A percentile compares a stretch with the other conserved stretches of the same genome.
Conservation (phyloP, 2,888 invertebrate genomes). For the Drepanosiphum platanoidis region DNA sequence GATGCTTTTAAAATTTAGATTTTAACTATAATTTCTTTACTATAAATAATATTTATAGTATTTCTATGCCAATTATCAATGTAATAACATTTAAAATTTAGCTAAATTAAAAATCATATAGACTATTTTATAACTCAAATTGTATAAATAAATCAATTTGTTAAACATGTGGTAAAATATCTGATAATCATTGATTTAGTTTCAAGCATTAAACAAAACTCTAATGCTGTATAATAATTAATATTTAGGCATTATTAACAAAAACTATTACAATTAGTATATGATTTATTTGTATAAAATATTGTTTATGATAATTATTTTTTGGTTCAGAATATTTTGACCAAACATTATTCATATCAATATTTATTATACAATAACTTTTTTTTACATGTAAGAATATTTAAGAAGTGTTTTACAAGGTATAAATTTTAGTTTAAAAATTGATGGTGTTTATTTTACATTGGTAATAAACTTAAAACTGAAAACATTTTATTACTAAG, state of each 20-base stretch:
- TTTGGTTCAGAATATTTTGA: neutral
- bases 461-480: neutral
- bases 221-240: too few relatives aligned
- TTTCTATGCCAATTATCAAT: neutral
- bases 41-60: neutral
- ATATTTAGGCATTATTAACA: neutral
- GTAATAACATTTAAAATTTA: neutral
- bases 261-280: neutral
- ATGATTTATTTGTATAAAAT: neutral
- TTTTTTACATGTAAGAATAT: neutral
- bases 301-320: neutral
- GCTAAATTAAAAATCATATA: neutral
- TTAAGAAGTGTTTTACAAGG: neutral
- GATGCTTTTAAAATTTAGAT: neutral
- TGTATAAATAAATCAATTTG: neutral
- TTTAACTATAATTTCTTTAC: neutral
- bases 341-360: neutral
- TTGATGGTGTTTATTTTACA: neutral
- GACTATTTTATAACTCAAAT: neutral
- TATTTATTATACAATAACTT: neutral
- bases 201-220: constrained; percentile 2
- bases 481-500: too few relatives aligned
- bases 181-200: neutral
- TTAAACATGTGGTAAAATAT: constrained; percentile 18
- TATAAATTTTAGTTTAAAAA: neutral